A percentile compares a stretch with the other conserved stretches of the same genome.
phyloP scores from a whole-genome alignment of 2,113 vertebrate genomes.

The Hipposideros armiger region DNA sequence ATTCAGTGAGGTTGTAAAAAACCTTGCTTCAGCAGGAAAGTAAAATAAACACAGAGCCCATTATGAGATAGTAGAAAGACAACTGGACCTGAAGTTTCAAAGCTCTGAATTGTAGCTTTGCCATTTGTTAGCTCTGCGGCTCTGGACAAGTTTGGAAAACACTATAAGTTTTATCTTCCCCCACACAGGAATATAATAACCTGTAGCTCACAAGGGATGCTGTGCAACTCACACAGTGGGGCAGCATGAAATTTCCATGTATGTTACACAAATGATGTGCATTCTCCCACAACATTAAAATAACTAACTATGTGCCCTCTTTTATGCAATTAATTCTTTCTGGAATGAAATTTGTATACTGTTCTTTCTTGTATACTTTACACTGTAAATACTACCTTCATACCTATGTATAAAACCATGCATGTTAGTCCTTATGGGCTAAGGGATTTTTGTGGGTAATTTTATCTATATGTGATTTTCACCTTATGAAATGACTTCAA shows the following conservation, averaged over 20 bases:
- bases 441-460: not conserved
- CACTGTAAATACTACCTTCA: not conserved
- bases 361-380: conserved; percentile 2
- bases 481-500: conserved; percentile 28
- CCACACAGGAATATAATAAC: not conserved
- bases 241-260: not conserved
- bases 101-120: not conserved
- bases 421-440: not conserved
- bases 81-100: not conserved
- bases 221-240: not conserved
- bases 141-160: not conserved
- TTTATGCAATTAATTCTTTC: not conserved
- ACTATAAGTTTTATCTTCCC: not conserved
- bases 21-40: not conserved
- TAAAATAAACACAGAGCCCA: not conserved
- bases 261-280: not conserved
- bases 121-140: not conserved
- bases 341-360: not conserved
- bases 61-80: not conserved
- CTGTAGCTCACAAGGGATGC: not conserved
- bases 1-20: not conserved
- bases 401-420: not conserved
- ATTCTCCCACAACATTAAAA: conserved; percentile 53
- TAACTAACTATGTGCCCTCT: not conserved
- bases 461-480: conserved; percentile 54